phyloP scores from a whole-genome alignment of 2,888 invertebrate genomes.

The Teleogryllus oceanicus region DNA sequence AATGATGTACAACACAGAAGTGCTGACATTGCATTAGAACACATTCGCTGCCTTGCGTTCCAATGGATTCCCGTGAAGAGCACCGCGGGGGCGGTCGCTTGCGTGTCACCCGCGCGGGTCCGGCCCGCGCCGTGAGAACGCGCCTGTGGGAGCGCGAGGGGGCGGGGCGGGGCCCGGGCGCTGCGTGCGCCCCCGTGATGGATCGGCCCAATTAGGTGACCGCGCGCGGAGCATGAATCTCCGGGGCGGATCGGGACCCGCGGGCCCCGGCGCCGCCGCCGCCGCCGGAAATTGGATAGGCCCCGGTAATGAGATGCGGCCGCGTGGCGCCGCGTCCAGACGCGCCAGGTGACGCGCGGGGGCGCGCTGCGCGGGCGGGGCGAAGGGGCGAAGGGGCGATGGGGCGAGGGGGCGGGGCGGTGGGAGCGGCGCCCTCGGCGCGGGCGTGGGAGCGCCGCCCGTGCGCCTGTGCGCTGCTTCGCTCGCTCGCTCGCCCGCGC shows the following conservation, averaged over 20 bases:
- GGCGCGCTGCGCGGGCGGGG: background rate
- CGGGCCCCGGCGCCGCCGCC: background rate
- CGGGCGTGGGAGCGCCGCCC: background rate
- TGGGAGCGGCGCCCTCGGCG: background rate
- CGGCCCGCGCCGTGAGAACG: no score
- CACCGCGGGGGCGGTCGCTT: no score
- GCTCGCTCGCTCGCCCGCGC: no score
- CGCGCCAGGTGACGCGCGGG: constrained; percentile 18
- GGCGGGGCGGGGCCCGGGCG: background rate
- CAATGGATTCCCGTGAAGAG: no score
- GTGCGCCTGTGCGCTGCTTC: no score
- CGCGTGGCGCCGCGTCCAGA: background rate
- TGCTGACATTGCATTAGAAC: no score
- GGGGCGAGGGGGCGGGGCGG: background rate
- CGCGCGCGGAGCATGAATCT: constrained; percentile 9
- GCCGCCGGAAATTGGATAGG: constrained; percentile 11
- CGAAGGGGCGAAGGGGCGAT: background rate
- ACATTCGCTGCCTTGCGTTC: no score
- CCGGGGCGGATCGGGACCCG: constrained; percentile 10
- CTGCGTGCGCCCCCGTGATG: background rate
- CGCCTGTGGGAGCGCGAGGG: background rate
- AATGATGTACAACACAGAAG: no score
- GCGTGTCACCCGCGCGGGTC: no score
- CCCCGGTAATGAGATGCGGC: constrained; percentile 9
- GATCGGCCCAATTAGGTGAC: constrained; percentile 18